Conservation (phyloP, 2,888 invertebrate genomes). For the Sphaeridia pumilis region DNA sequence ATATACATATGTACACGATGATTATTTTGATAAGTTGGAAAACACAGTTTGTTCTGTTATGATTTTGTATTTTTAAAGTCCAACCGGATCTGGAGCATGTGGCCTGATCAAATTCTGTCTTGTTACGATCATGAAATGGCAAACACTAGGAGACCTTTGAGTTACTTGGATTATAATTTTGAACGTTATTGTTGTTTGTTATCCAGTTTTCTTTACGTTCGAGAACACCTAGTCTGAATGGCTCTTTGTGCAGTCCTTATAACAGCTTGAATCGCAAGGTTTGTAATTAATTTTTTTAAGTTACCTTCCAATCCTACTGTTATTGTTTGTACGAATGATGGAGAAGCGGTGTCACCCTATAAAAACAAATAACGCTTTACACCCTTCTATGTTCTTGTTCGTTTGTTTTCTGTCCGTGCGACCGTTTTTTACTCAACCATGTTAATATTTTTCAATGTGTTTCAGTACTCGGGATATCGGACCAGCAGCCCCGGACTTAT, state of each 20-base stretch:
- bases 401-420: background rate
- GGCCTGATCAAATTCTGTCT: too few species aligned
- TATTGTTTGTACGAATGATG: too few species aligned
- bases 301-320: slow-evolving; percentile 13
- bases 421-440: background rate
- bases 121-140: too few species aligned
- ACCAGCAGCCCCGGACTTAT: slow-evolving; percentile 70
- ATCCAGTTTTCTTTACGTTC: slow-evolving; percentile 78
- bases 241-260: slow-evolving; percentile 81
- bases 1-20: background rate
- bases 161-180: slow-evolving; percentile 16
- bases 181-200: slow-evolving; percentile 34
- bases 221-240: slow-evolving; percentile 88
- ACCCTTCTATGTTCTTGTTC: background rate
- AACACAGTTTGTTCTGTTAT: too few species aligned
- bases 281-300: slow-evolving; percentile 24
- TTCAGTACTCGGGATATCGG: slow-evolving; percentile 48
- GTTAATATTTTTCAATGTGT: background rate
- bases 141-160: too few species aligned
- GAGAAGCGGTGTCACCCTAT: background rate
- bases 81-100: too few species aligned
- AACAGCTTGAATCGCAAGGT: slow-evolving; percentile 53
- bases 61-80: too few species aligned
- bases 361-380: background rate
- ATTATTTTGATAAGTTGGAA: background rate